Evolutionary conservation across 2,888 invertebrate genomes (phyloP), one percentile per base, ranked within the genome.

Genomic region (Uropetala carovei): DNA sequence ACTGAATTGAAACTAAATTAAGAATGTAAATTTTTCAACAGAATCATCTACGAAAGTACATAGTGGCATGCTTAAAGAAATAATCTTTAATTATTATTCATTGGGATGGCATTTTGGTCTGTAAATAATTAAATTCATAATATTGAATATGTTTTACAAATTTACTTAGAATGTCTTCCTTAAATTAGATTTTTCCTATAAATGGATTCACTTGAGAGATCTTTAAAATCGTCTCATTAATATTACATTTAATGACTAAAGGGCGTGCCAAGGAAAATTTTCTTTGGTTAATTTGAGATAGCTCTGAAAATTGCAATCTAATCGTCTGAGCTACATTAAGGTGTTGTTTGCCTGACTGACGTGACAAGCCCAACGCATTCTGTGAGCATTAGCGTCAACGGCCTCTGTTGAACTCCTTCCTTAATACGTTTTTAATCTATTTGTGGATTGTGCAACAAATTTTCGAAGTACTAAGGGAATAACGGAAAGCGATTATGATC

Each of bases 391-490:
- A 75, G 27, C 75, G 75, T 75, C 75, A 75, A 75, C 22, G 75
- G 22, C 75, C 75, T 75, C 75, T 11, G 75, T 27, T 75, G 75
- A 75, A 75, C 75, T 75, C 22, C n/a, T 75, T 75, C 75, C 75
- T 75, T 75, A 75, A 75, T 75, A 27, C 75, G 75, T 75, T 75
- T 75, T 75, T 75, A 75, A 75, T 75, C 75, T 75, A 75, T 75
- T 75, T 75, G 75, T 22, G 27, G 22, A 75, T 75, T 27, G 75
- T 27, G 22, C 27, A 11, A 27, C 22, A 75, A 75, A 75, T 75
- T 75, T 27, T 27, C 75, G 22, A 75, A 75, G 27, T 75, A 27
- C 75, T 75, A 75, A 75, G 22, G 18, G 75, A 75, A 18, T 68
- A 75, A 75, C 75, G 75, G 22, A 22, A 68, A n/a, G 68, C n/a